Conservation (phyloP, 1,140 invertebrate genomes). For the Camponotus floridanus region DNA sequence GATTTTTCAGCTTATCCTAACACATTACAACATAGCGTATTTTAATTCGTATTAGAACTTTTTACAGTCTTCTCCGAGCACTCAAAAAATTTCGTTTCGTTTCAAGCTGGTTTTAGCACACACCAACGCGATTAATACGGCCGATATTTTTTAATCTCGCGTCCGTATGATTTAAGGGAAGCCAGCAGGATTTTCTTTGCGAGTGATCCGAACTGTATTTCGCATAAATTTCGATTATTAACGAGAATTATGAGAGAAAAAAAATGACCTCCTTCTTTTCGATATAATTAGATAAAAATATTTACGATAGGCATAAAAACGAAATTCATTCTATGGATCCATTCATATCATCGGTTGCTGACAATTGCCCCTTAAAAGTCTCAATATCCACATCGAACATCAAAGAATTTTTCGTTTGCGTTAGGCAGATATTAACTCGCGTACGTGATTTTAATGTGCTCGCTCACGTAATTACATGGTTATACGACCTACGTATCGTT, state of each 20-base stretch:
- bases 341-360: background rate
- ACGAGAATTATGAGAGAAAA: background rate
- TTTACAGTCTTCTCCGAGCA: background rate
- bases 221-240: slow-evolving; percentile 32
- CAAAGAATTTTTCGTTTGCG: slow-evolving; percentile 41
- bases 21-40: background rate
- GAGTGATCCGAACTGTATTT: slow-evolving; percentile 28
- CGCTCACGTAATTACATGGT: slow-evolving; percentile 24
- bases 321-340: background rate
- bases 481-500: background rate
- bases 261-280: background rate
- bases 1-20: background rate
- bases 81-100: background rate
- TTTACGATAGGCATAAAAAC: slow-evolving; percentile 34
- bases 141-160: slow-evolving; percentile 47
- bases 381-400: slow-evolving; percentile 37
- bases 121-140: slow-evolving; percentile 25
- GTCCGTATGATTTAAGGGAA: slow-evolving; percentile 23
- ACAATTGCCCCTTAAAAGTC: slow-evolving; percentile 56
- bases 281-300: slow-evolving; percentile 15
- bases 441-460: slow-evolving; percentile 18
- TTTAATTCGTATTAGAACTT: background rate
- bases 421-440: slow-evolving; percentile 49
- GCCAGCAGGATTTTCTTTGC: slow-evolving; percentile 15
- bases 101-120: background rate